phyloP scores from a whole-genome alignment of 2,113 vertebrate species.

The Henicopernis longicauda region DNA sequence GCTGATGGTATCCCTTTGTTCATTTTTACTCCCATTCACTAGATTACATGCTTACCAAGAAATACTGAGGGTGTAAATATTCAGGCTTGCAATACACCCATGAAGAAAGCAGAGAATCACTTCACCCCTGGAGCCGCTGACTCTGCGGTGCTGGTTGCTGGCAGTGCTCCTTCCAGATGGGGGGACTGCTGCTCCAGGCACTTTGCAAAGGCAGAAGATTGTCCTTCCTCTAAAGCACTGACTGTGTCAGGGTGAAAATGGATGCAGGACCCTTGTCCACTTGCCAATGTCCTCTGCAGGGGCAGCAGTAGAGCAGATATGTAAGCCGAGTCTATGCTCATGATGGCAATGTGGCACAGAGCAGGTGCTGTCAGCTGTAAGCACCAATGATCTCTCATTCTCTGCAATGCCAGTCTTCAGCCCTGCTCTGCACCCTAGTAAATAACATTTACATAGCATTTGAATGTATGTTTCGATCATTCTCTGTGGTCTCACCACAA shows the following conservation, averaged over 20 bases:
- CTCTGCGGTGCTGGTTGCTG: neutral
- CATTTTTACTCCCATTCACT: neutral
- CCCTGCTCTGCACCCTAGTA: neutral
- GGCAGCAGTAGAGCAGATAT: neutral
- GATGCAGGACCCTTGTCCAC: neutral
- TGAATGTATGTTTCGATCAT: neutral
- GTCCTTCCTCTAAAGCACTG: neutral
- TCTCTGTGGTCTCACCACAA: neutral
- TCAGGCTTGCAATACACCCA: accelerated
- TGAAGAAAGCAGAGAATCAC: neutral
- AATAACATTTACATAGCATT: neutral
- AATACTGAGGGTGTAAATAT: neutral
- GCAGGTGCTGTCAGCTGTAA: neutral
- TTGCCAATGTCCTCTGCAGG: neutral
- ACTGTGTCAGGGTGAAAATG: neutral
- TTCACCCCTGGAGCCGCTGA: neutral
- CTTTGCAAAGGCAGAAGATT: neutral
- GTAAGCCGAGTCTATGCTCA: neutral
- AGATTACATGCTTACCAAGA: neutral
- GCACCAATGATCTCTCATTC: accelerated
- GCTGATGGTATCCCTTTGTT: neutral
- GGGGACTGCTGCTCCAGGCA: neutral
- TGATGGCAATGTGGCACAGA: neutral
- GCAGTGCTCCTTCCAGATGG: neutral
- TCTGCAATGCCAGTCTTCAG: neutral